phyloP scores from a whole-genome alignment of 2,797 vertebrate species.

The Novumbra hubbsi region DNA sequence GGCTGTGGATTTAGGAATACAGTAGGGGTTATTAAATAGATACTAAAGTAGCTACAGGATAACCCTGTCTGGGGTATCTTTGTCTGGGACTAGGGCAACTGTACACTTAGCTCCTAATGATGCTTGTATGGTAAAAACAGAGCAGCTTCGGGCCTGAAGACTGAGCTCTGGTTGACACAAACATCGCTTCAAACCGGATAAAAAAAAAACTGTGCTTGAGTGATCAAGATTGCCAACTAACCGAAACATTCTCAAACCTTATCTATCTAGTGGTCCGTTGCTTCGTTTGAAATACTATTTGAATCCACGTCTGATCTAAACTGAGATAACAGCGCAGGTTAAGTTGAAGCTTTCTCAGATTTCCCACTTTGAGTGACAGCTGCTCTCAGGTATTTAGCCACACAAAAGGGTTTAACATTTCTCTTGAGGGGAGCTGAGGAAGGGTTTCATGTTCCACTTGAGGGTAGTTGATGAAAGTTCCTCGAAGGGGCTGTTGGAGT shows the following conservation, averaged over 20 bases:
- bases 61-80: background rate
- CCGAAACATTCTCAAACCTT: background rate
- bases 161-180: background rate
- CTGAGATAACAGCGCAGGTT: slow-evolving; percentile 49
- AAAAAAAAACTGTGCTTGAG: background rate
- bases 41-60: background rate
- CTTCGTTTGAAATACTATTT: background rate
- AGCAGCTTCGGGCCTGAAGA: slow-evolving; percentile 18
- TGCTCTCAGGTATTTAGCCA: slow-evolving; percentile 61
- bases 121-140: slow-evolving; percentile 15
- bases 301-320: background rate
- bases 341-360: slow-evolving; percentile 59
- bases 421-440: slow-evolving; percentile 53
- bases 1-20: background rate
- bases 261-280: background rate
- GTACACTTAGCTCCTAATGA: background rate
- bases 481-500: slow-evolving; percentile 19
- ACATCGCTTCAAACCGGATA: background rate
- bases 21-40: background rate
- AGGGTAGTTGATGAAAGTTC: slow-evolving; percentile 65
- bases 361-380: slow-evolving; percentile 56
- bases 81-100: background rate
- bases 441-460: slow-evolving; percentile 61
- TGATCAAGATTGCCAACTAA: background rate
- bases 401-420: slow-evolving; percentile 69